These are phyloP conservation scores for Diaprepes abbreviatus DNA, from an alignment of 2,888 invertebrate species.

Conservation along the genomic window DNA sequence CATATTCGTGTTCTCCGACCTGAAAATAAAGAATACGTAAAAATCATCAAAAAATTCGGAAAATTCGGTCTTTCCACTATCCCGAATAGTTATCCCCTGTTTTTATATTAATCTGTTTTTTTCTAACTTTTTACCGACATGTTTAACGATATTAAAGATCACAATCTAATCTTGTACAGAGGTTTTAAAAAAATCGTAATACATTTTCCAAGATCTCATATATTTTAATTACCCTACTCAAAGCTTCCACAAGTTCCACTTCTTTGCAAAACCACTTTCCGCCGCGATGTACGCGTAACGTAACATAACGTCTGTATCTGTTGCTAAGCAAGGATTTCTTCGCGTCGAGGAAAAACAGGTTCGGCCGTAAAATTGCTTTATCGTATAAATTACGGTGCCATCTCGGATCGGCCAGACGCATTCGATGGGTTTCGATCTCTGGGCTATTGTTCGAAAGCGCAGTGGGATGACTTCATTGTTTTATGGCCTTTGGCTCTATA, in stretches of 20 bases:
- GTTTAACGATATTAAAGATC: too few relatives aligned
- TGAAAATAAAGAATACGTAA: too few relatives aligned
- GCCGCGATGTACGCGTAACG: neutral
- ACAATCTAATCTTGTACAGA: too few relatives aligned
- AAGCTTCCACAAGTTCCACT: conserved; percentile 6
- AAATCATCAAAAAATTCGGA: too few relatives aligned
- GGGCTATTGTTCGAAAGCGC: conserved; percentile 35
- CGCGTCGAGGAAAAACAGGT: conserved; percentile 42
- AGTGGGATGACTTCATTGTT: conserved; percentile 9
- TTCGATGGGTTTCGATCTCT: conserved; percentile 29
- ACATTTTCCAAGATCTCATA: neutral
- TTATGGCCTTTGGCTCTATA: conserved; percentile 2
- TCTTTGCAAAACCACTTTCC: conserved; percentile 3
- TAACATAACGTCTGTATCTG: conserved; percentile 25
- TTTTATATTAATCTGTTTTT: too few relatives aligned
- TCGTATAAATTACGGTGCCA: conserved; percentile 46
- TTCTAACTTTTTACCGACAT: too few relatives aligned
- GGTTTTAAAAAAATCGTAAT: neutral
- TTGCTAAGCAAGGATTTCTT: conserved; percentile 39
- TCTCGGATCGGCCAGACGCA: conserved; percentile 35
- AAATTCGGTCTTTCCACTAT: too few relatives aligned
- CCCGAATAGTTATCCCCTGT: too few relatives aligned
- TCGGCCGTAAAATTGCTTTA: conserved; percentile 44
- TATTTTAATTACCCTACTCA: neutral
- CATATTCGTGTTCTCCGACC: too few relatives aligned